These are phyloP conservation scores for Aphelenchoides besseyi DNA, from an alignment of 1,140 invertebrate species.

Conservation along the genomic window DNA sequence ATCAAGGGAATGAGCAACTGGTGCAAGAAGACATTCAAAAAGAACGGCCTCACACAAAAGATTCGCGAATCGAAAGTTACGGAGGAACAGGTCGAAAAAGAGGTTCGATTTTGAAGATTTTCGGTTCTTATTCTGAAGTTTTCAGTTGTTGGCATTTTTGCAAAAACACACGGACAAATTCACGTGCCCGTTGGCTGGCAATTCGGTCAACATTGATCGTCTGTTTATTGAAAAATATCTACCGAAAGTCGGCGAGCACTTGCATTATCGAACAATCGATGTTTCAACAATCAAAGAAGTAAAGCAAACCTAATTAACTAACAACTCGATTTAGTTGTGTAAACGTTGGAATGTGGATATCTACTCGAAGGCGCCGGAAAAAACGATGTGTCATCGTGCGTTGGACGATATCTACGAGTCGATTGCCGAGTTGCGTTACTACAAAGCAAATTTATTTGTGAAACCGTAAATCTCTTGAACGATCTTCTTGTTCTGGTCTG, in stretches of 20 bases:
- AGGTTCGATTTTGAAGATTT: neutral
- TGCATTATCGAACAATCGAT: conserved; percentile 89
- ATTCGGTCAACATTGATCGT: conserved; percentile 72
- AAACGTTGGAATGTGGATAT: conserved; percentile 22
- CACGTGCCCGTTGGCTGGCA: conserved; percentile 69
- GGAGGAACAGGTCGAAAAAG: conserved; percentile 66
- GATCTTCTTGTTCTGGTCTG: neutral
- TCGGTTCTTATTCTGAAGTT: neutral
- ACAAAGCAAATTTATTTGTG: conserved; percentile 11
- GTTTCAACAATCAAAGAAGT: conserved; percentile 85
- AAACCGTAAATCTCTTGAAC: neutral
- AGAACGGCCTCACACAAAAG: conserved; percentile 27
- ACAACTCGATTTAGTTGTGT: neutral
- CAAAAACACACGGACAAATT: conserved; percentile 68
- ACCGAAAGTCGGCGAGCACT: conserved; percentile 73
- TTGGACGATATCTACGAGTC: conserved; percentile 20
- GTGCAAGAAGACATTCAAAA: conserved; percentile 38
- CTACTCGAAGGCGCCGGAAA: conserved; percentile 4
- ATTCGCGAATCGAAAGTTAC: conserved; percentile 71
- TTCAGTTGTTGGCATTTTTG: conserved; percentile 71
- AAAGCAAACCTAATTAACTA: neutral
- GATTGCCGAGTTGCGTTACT: conserved; percentile 15
- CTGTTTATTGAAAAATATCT: conserved; percentile 75
- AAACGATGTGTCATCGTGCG: conserved; percentile 21
- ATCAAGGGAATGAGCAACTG: conserved; percentile 32